phyloP scores from a whole-genome alignment of 2,113 vertebrate genomes.

The Saiga tatarica region DNA sequence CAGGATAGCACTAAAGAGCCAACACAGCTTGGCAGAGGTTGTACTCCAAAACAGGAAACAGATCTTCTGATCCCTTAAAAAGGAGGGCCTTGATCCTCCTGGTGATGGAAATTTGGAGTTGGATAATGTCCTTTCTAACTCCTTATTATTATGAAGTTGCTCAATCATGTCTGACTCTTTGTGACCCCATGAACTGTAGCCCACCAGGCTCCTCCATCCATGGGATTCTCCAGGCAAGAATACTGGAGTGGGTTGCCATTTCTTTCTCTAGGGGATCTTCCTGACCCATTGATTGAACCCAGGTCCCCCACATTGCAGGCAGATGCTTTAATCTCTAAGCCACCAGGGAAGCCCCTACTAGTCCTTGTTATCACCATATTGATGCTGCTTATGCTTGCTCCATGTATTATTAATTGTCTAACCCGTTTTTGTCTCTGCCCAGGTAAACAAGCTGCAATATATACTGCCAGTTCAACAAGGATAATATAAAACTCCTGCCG shows the following conservation, averaged over 20 bases:
- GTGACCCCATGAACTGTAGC: too few species aligned
- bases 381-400: background rate
- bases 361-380: background rate
- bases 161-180: too few species aligned
- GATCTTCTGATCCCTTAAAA: background rate
- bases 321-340: too few species aligned
- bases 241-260: too few species aligned
- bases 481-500: background rate
- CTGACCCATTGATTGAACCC: too few species aligned
- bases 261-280: too few species aligned
- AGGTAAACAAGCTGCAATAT: background rate
- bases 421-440: fast-evolving
- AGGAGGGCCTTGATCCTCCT: background rate
- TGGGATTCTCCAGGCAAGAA: too few species aligned
- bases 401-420: background rate
- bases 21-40: background rate
- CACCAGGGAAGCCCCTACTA: background rate
- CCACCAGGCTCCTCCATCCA: too few species aligned
- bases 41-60: background rate
- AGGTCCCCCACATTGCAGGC: too few species aligned
- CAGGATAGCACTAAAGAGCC: background rate
- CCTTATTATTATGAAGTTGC: too few species aligned
- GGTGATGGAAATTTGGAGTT: background rate
- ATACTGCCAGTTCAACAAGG: background rate
- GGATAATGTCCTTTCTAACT: background rate